Evolutionary conservation across 2,888 invertebrate genomes (phyloP), one percentile per base, ranked within the genome.

Genomic region (Trissolcus japonicus): DNA sequence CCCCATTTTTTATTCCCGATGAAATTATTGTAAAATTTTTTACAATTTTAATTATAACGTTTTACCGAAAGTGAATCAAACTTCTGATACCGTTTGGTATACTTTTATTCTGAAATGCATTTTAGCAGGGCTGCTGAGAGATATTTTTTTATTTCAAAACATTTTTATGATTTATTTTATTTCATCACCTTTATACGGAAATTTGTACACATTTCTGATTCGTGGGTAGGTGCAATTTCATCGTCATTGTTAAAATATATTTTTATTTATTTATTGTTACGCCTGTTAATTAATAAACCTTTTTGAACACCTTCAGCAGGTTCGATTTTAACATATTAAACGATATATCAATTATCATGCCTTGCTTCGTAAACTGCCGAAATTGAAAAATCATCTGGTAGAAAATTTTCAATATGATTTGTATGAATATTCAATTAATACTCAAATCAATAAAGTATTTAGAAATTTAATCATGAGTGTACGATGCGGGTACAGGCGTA

Each of bases 41-140:
- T 35, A 11, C 9, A 35, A 11, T 35, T 35, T 35, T 35, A 35
- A 35, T 35, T 35, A 25, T 25, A 25, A 25, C 0, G 16, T 46
- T 14, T 46, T 46, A 46, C n/a, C 16, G 16, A 14, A 19, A 50
- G 51, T 40, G 29, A 46, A 59, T 57, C 43, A 4, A 35, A 50
- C 51, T 40, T 62, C 14, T 16, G 53, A 14, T 41, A 41, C n/a
- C 43, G 62, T 41, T 53, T 53, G 14, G 46, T 46, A 16, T 21
- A 13, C 6, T 46, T 54, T 48, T 40, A 56, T 66, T 51, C 66
- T 51, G n/a, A 46, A 57, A 14, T 51, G 43, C 51, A 57, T 66
- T 57, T 50, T 41, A 66, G 51, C 66, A 66, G 66, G 66, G 66
- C 66, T 66, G 66, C 56, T 56, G 40, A n/a, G 16, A 46, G 46